phyloP scores from a whole-genome alignment of 2,113 vertebrate genomes.

The Eretmochelys imbricata region DNA sequence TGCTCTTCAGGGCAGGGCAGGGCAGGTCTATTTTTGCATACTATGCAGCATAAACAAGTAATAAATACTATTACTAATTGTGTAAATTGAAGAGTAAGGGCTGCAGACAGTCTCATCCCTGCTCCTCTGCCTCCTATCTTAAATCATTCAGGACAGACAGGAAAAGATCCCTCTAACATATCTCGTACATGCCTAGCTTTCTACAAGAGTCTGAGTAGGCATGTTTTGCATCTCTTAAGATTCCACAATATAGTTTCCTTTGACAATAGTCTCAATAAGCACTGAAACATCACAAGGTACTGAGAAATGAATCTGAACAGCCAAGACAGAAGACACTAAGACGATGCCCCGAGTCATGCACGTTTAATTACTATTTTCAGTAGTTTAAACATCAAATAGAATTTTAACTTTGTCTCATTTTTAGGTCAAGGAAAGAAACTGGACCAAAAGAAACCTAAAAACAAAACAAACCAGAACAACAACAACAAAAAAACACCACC shows the following conservation, averaged over 20 bases:
- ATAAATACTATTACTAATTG: background rate
- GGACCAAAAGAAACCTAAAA: background rate
- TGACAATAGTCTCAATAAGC: background rate
- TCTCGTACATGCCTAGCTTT: background rate
- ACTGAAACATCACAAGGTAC: background rate
- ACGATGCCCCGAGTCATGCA: background rate
- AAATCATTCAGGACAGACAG: background rate
- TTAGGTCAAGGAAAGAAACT: constrained; percentile 9
- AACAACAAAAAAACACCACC: background rate
- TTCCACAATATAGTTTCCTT: background rate
- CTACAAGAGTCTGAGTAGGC: background rate
- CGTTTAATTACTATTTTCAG: background rate
- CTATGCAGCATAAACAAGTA: background rate
- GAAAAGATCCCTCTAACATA: background rate
- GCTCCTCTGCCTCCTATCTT: background rate
- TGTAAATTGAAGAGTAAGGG: background rate
- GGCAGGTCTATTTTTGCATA: background rate
- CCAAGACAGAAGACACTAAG: background rate
- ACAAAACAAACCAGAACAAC: background rate
- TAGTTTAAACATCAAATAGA: background rate
- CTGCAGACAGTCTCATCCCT: background rate
- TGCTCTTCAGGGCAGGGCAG: background rate
- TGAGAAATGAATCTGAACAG: constrained; percentile 2
- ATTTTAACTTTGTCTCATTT: background rate
- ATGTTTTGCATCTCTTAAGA: background rate